Conservation (phyloP, 2,113 vertebrate species). For the Poeciliopsis prolifica region DNA sequence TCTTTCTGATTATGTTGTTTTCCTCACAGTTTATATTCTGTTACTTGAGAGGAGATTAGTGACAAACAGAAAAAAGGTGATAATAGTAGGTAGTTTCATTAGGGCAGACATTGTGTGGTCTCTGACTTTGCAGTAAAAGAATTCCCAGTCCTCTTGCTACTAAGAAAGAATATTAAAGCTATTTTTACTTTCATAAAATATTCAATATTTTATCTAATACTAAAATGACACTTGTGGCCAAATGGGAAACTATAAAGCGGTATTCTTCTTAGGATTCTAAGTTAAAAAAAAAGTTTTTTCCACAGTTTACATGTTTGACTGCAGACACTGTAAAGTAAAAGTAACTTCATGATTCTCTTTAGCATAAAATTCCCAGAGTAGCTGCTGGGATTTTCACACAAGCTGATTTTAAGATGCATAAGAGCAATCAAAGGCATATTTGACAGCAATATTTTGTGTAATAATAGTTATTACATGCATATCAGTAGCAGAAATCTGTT, state of each 20-base stretch:
- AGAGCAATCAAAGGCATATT: background rate
- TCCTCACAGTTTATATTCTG: conserved; percentile 27
- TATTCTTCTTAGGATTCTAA: background rate
- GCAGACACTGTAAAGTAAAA: background rate
- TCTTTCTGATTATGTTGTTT: conserved; percentile 43
- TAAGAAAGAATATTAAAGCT: background rate
- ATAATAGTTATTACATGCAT: too few relatives aligned
- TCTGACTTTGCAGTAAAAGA: background rate
- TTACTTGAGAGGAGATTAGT: conserved; percentile 17
- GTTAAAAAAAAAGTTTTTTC: background rate
- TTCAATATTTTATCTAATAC: background rate
- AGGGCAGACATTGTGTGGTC: background rate
- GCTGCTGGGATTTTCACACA: too few relatives aligned
- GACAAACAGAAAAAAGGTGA: conserved; percentile 10
- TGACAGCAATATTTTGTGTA: background rate
- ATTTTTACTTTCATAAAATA: background rate
- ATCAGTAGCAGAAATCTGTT: too few relatives aligned
- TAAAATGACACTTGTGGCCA: background rate
- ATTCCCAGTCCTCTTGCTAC: background rate
- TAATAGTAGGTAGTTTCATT: background rate
- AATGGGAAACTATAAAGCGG: background rate
- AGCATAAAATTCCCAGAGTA: too few relatives aligned
- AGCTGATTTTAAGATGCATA: background rate
- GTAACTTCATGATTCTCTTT: too few relatives aligned
- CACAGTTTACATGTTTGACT: background rate